Percentiles rank a stretch among this genome's conserved stretches.
phyloP scores from a whole-genome alignment of 2,888 invertebrate genomes.

The Merodon equestris region DNA sequence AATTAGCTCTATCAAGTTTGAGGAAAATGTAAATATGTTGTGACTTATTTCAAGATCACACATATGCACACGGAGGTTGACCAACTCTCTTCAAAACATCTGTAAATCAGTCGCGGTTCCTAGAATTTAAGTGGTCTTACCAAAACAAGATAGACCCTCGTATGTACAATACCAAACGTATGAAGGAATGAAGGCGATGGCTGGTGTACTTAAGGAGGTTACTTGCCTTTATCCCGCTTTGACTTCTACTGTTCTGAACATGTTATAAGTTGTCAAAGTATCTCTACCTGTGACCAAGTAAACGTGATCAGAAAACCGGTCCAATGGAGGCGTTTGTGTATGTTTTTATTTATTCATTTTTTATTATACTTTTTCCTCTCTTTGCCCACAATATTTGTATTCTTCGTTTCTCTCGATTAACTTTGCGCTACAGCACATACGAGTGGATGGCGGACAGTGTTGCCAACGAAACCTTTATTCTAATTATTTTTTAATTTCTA shows the following conservation, averaged over 20 bases:
- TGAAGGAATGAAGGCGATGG: conserved; percentile 58
- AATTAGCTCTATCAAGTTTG: background rate
- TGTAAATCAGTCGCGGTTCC: conserved; percentile 31
- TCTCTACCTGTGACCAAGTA: conserved; percentile 62
- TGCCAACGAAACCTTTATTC: too few species aligned
- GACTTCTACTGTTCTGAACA: conserved; percentile 23
- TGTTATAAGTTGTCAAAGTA: conserved; percentile 52
- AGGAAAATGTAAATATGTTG: background rate
- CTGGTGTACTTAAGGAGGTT: conserved; percentile 56
- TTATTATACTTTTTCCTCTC: conserved; percentile 11
- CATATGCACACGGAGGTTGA: conserved; percentile 39
- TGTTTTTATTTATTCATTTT: conserved; percentile 31
- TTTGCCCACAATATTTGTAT: too few species aligned
- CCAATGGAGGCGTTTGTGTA: conserved; percentile 49
- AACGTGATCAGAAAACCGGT: conserved; percentile 62
- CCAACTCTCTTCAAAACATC: conserved; percentile 4
- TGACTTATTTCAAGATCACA: conserved; percentile 1
- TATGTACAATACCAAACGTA: background rate
- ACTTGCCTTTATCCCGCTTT: conserved; percentile 52
- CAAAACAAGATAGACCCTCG: conserved; percentile 41
- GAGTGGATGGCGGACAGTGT: conserved; percentile 9
- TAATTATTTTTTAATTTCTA: too few species aligned
- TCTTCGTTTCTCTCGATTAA: conserved; percentile 41
- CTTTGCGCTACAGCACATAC: too few species aligned
- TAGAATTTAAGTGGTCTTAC: conserved; percentile 58